Base-by-base conservation (phyloP, 2,113 vertebrate species). In the Smithornis capensis region DNA sequence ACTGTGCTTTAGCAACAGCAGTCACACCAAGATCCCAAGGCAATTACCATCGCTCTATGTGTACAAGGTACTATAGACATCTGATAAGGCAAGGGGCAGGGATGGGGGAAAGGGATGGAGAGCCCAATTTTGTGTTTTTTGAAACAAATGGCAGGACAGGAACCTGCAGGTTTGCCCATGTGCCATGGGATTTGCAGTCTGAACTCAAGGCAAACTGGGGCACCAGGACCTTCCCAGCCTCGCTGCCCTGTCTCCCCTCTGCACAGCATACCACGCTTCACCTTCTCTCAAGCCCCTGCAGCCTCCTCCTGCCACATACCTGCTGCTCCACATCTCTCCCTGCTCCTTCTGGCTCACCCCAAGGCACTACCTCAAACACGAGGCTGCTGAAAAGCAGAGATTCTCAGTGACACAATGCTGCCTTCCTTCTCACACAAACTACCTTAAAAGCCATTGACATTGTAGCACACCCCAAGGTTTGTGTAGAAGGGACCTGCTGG, bases 381-480 rank as follows among this genome's bases (percentile, higher is more conserved):
- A 87, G 19, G 31, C 0, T 67, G 11, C 21, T 52, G 47, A 45
- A 87, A 45, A 84, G 47, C 64, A 16, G 75, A 65, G 38, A 25
- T 31, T 47, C 42, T 59, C 5, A 3, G 73, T 3, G 14, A 62
- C 42, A 19, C 0, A 4, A 40, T 4, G 6, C 17, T 10, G 3
- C 75, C 24, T 50, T 68, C 62, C 29, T 60, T n/a, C 78, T 79
- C 53, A 40, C 2, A 1, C 29, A 35, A 70, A 50, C 19, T 47
- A 57, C 10, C 33, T 5, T 4, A 21, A 56, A 71, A 64, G 22
- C 35, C 55, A 28, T 7, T 0, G 4, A 19, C 9, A 11, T 9
- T 17, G 12, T 1, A 40, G 27, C 35, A 45, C 29, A 15, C 10
- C 22, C 10, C 10, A 14, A 21, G 27, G 18, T 29, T 84, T 81